Conservation (phyloP, 2,113 vertebrate species). For the Chlorodrepanis virens region DNA sequence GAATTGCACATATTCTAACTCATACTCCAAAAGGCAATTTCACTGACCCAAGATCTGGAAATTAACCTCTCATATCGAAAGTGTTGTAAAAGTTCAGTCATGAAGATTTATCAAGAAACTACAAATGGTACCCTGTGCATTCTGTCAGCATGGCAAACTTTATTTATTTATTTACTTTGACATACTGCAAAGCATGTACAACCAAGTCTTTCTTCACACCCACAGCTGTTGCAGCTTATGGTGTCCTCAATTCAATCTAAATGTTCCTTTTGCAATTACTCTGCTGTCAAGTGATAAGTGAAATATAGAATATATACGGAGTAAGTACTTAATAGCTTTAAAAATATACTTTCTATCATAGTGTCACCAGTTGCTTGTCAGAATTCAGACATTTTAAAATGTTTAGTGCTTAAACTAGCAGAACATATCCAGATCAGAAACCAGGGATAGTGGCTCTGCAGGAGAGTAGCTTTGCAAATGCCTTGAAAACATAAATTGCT, state of each 20-base stretch:
- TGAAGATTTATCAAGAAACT: neutral
- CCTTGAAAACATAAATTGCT: constrained; percentile 14
- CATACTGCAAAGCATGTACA: neutral
- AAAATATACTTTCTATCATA: constrained; percentile 34
- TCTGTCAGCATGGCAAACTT: neutral
- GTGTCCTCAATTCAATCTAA: constrained; percentile 37
- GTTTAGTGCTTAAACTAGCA: constrained; percentile 5
- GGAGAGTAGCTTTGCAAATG: neutral
- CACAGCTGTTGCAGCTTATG: constrained; percentile 6
- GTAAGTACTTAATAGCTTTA: constrained; percentile 60
- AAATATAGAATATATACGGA: constrained; percentile 15
- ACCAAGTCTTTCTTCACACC: neutral
- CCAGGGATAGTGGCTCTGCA: neutral
- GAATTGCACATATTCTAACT: neutral
- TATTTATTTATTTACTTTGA: constrained; percentile 6
- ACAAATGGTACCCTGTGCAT: neutral
- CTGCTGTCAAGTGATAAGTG: constrained; percentile 46
- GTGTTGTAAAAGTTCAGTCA: neutral
- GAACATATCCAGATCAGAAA: neutral
- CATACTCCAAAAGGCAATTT: neutral
- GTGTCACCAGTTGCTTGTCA: constrained; percentile 34
- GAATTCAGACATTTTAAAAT: constrained; percentile 31
- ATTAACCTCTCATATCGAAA: neutral
- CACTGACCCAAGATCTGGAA: neutral
- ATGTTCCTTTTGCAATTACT: constrained; percentile 51